Evolutionary conservation across 2,888 invertebrate species (phyloP), one percentile per base, ranked within the genome.

Genomic region (Drosophila atroscutellata): DNA sequence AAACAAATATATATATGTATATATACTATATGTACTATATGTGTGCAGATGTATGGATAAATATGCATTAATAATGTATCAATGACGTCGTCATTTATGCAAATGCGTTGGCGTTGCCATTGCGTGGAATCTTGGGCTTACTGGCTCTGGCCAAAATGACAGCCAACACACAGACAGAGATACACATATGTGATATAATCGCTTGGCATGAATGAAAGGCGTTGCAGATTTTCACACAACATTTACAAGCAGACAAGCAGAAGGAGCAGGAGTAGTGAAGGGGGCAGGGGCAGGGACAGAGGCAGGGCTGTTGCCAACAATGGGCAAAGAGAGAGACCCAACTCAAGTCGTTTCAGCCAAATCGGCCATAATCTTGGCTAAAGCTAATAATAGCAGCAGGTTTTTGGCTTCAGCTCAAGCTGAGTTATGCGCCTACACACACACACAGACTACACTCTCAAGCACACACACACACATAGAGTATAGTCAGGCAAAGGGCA

Each of bases 331-430:
- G 49, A 74, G 77, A 67, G 76, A 73, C 65, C 58, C 36, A 75
- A 72, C 67, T 75, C 62, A 72, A 72, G 75, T 79, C 56, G 70
- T 36, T 63, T 59, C 49, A 70, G 72, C 73, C 77, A 82, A 87
- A 87, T 82, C 80, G 80, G 73, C 83, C 86, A 83, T 83, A 83
- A 83, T 84, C 83, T 88, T 84, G 89, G 89, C 78, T 89, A 74
- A 83, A 72, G 87, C 89, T 89, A 85, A 89, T 89, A 85, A 85
- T 89, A 89, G 89, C 89, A 85, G 89, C 84, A 85, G 84, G 89
- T 84, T 85, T 85, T 85, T 82, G 76, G 80, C 69, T 68, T 81
- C 71, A 45, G 68, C 66, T 76, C 77, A 73, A 81, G 68, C 73
- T 69, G 62, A 80, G 78, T 77, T 81, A 73, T 81, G 81, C 79